These are phyloP conservation scores for Petrocephalus microphthalmus DNA, from an alignment of 2,113 vertebrate genomes.

Conservation along the genomic window DNA sequence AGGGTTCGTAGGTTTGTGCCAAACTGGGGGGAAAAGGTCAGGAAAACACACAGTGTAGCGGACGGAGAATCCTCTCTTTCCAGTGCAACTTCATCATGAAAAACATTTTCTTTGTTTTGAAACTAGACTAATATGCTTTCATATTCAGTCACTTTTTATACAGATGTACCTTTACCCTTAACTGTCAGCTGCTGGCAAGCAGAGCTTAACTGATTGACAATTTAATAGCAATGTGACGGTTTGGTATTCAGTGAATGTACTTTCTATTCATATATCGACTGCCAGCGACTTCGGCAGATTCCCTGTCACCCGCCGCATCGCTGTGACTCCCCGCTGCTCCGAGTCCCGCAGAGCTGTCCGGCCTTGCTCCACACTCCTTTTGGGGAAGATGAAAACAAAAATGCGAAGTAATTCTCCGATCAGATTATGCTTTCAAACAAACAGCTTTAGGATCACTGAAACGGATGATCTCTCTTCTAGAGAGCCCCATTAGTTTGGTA, in stretches of 20 bases:
- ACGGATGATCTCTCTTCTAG: neutral
- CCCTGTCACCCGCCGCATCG: neutral
- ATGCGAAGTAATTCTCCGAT: neutral
- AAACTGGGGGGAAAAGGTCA: neutral
- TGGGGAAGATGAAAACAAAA: neutral
- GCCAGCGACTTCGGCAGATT: neutral
- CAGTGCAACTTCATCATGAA: neutral
- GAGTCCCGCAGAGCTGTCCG: neutral
- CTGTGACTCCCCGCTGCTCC: neutral
- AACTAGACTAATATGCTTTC: neutral
- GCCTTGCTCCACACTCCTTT: neutral
- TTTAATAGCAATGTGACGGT: conserved; percentile 12
- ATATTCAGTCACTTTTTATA: neutral
- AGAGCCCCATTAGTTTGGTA: neutral
- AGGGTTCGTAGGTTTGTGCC: neutral
- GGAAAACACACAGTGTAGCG: neutral
- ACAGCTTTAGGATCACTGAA: neutral
- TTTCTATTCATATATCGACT: conserved; percentile 17
- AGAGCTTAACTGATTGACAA: conserved; percentile 4
- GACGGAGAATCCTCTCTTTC: neutral
- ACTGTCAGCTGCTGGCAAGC: neutral
- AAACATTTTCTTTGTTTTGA: neutral
- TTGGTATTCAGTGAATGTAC: conserved; percentile 15
- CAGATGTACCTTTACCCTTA: neutral
- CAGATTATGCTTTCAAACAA: neutral